phyloP scores from a whole-genome alignment of 1,140 invertebrate genomes.

The Whitmania pigra region DNA sequence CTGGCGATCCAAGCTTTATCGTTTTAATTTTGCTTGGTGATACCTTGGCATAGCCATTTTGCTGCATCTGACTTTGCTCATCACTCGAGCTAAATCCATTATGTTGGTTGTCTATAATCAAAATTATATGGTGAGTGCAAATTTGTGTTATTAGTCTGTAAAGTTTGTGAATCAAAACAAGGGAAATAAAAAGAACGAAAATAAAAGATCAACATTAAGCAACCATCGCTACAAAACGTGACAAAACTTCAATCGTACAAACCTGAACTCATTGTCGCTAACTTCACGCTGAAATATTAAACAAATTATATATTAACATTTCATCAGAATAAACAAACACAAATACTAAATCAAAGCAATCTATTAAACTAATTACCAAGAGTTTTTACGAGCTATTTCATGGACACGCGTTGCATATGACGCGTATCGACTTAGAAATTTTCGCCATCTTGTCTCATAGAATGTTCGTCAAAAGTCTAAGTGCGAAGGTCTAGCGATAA shows the following conservation, averaged over 20 bases:
- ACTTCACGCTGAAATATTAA: too few relatives aligned
- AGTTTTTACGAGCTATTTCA: too few relatives aligned
- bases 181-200: too few relatives aligned
- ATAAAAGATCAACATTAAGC: background rate
- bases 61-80: background rate
- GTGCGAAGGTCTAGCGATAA: too few relatives aligned
- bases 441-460: background rate
- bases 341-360: too few relatives aligned
- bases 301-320: too few relatives aligned
- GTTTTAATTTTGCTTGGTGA: too few relatives aligned
- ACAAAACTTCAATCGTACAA: background rate
- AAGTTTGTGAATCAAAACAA: too few relatives aligned
- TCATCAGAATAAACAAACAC: too few relatives aligned
- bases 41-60: background rate
- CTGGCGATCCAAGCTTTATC: background rate
- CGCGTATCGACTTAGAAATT: constrained; percentile 10
- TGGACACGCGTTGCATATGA: background rate
- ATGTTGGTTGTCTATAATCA: background rate
- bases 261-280: constrained; percentile 4
- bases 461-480: too few relatives aligned
- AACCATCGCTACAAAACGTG: background rate
- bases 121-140: background rate
- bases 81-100: background rate
- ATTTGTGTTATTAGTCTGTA: background rate
- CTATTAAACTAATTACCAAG: too few relatives aligned